phyloP scores from a whole-genome alignment of 2,888 invertebrate species.

The Agonopterix alstromeriana region DNA sequence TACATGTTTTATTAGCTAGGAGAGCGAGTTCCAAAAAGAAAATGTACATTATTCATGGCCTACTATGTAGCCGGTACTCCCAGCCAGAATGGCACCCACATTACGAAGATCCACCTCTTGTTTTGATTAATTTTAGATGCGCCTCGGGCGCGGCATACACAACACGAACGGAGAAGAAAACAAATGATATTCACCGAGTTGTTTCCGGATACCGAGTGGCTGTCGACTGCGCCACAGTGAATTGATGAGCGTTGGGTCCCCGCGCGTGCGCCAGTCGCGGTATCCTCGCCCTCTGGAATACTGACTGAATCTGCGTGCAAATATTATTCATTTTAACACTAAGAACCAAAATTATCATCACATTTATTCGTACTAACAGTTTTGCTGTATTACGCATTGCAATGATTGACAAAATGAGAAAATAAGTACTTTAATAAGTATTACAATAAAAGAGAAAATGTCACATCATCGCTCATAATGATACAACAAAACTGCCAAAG shows the following conservation, averaged over 20 bases:
- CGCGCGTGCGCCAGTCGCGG: constrained; percentile 82
- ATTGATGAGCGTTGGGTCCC: constrained; percentile 84
- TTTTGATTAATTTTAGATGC: too few species aligned
- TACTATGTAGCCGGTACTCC: too few species aligned
- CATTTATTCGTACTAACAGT: background rate
- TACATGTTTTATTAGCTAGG: too few species aligned
- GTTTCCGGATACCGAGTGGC: constrained; percentile 82
- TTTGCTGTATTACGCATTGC: background rate
- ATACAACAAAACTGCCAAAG: constrained; percentile 54
- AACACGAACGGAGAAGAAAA: background rate
- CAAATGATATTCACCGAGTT: constrained; percentile 65
- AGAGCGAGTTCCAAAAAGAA: constrained; percentile 7
- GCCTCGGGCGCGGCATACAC: background rate
- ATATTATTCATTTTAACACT: constrained; percentile 14
- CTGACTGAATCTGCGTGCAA: constrained; percentile 74
- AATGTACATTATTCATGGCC: too few species aligned
- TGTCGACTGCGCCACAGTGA: constrained; percentile 85
- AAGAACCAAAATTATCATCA: background rate
- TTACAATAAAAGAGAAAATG: constrained; percentile 45
- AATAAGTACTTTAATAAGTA: too few species aligned
- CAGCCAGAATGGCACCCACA: too few species aligned
- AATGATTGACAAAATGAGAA: too few species aligned
- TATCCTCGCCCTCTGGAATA: constrained; percentile 79
- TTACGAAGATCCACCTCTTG: too few species aligned
- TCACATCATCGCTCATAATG: constrained; percentile 48